Base-by-base conservation (phyloP, 1,140 invertebrate genomes). In the Monochamus saltuarius region DNA sequence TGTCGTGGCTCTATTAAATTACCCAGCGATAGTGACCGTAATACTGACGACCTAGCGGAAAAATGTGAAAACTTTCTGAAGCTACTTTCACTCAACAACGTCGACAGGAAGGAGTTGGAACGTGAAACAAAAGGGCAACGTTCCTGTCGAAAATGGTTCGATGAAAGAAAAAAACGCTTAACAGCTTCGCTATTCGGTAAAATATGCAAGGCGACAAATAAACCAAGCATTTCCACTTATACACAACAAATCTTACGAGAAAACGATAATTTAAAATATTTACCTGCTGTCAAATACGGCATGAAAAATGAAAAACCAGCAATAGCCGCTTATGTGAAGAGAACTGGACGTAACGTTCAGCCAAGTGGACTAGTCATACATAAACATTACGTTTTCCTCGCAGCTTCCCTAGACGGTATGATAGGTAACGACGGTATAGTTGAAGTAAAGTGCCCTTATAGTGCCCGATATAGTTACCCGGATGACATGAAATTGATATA, bases 331-430 rank as follows among this genome's bases (percentile, higher is more conserved):
- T 58, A 74, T 38, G 50, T 59, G 50, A 10, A 50, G 45, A 19
- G 58, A 36, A 37, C 62, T 14, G 55, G 58, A 14, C 59, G 66
- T 17, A 57, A 63, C 51, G 65, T 75, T 10, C 43, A 64, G 43
- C 45, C 56, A 43, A 75, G 74, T 57, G 76, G 78, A 7, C n/a
- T n/a, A n/a, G n/a, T n/a, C n/a, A n/a, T 64, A 80, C 1, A 76
- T 75, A 57, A 17, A 51, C 75, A 51, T 34, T 64, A 49, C 8
- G 68, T 69, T 2, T 74, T 63, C 46, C 49, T 82, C 4, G 77
- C 65, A 39, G 76, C 73, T 8, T 69, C 70, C 1, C 78, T 77
- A 17, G 77, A 80, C 72, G 77, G 78, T 16, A 43, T 79, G 1
- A 62, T 77, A 29, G 69, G 64, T 10, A 43, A 72, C 22, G 70